Percentiles rank a stretch among this genome's conserved stretches.
These are phyloP conservation scores for Syrmaticus mikado DNA, from an alignment of 2,113 vertebrate species.

Conservation along the genomic window DNA sequence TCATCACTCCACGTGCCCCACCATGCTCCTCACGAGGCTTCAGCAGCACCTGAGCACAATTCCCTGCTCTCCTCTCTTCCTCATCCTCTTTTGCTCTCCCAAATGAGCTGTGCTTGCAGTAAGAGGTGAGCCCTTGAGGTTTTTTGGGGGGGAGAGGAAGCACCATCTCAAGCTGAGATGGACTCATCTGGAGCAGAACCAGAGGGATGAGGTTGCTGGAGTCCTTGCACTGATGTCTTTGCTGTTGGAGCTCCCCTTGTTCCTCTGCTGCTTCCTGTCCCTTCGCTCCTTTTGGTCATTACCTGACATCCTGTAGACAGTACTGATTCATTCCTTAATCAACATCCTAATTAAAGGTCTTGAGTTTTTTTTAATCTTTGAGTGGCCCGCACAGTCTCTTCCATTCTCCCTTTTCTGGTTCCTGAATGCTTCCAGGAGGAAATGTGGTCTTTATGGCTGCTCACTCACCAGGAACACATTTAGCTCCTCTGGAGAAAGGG, in stretches of 20 bases:
- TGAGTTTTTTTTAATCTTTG: background rate
- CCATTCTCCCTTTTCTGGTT: background rate
- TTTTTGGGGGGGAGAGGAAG: background rate
- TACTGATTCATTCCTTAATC: background rate
- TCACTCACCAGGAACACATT: background rate
- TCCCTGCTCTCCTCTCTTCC: background rate
- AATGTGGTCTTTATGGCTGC: background rate
- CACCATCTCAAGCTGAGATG: background rate
- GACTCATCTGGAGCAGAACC: background rate
- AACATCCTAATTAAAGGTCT: background rate
- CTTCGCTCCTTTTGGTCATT: background rate
- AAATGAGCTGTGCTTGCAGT: rapidly evolving
- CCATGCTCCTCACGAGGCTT: background rate
- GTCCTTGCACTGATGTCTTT: background rate
- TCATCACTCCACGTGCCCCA: conserved; percentile 7
- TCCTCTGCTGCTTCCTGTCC: background rate
- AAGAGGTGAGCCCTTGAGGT: background rate
- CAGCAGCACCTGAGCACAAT: background rate
- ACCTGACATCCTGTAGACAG: background rate
- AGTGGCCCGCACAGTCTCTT: background rate
- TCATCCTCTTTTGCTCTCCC: background rate
- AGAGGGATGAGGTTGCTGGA: background rate
- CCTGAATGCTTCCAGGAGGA: background rate
- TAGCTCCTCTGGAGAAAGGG: background rate
- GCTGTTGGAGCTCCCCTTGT: background rate